A percentile compares a stretch with the other conserved stretches of the same genome.
phyloP scores from a whole-genome alignment of 2,888 invertebrate species.

The Troides aeacus region DNA sequence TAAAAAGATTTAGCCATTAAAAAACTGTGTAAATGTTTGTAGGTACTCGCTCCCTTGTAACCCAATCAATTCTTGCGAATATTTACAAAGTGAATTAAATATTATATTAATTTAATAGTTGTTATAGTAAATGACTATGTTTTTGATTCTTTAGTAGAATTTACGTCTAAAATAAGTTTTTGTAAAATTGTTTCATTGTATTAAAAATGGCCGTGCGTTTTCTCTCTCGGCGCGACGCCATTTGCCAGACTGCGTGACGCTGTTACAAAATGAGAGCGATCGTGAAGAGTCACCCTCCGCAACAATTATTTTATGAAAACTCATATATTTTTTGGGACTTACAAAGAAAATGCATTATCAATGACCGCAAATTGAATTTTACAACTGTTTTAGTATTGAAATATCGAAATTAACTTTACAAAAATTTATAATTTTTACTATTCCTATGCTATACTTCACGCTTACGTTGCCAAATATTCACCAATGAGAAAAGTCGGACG shows the following conservation, averaged over 20 bases:
- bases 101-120: slow-evolving; percentile 1
- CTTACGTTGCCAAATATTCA: no score
- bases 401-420: no score
- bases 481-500: no score
- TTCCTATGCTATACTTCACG: no score
- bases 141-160: neutral
- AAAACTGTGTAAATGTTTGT: slow-evolving; percentile 30
- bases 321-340: slow-evolving; percentile 1
- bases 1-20: slow-evolving; percentile 40
- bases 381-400: no score
- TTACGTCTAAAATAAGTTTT: no score
- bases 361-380: neutral
- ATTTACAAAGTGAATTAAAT: neutral
- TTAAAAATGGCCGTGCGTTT: slow-evolving; percentile 59
- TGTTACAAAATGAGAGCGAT: slow-evolving; percentile 68
- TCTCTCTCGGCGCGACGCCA: slow-evolving; percentile 57
- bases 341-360: neutral
- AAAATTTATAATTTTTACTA: no score
- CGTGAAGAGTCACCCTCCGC: slow-evolving; percentile 40
- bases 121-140: neutral
- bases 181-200: slow-evolving; percentile 34
- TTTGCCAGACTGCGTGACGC: slow-evolving; percentile 79
- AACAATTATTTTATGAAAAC: slow-evolving; percentile 34
- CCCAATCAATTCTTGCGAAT: neutral
- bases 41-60: neutral